These are phyloP conservation scores for Thymelicus sylvestris DNA, from an alignment of 2,888 invertebrate species.

Conservation along the genomic window DNA sequence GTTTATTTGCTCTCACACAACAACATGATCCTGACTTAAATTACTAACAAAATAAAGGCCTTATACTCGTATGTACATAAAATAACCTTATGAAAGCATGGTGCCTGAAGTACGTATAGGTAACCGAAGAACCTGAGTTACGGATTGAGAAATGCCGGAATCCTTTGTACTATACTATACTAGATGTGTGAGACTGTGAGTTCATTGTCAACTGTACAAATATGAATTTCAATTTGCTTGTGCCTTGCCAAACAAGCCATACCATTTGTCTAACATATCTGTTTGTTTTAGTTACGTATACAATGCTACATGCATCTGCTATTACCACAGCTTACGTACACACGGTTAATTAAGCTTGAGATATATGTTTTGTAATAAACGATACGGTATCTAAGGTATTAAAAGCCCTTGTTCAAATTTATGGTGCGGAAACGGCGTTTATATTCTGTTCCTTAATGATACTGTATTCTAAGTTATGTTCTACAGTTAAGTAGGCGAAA, in stretches of 20 bases:
- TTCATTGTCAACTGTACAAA: conserved; percentile 9
- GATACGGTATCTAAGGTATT: conserved; percentile 31
- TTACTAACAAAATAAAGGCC: too few relatives aligned
- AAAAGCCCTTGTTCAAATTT: conserved; percentile 35
- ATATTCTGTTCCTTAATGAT: conserved; percentile 26
- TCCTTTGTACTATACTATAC: not conserved
- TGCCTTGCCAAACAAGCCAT: conserved; percentile 16
- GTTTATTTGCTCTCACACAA: too few relatives aligned
- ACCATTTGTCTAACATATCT: conserved; percentile 28
- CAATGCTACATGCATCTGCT: conserved; percentile 28
- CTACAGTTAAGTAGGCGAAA: not conserved
- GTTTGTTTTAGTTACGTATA: conserved; percentile 11
- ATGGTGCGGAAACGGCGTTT: conserved; percentile 20
- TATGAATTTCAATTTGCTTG: conserved; percentile 19
- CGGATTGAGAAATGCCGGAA: too few relatives aligned
- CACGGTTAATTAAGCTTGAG: conserved; percentile 33
- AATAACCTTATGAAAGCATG: too few relatives aligned
- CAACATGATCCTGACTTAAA: too few relatives aligned
- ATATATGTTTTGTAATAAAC: conserved; percentile 36
- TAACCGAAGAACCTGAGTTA: too few relatives aligned
- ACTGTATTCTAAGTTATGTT: conserved; percentile 2
- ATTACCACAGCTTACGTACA: conserved; percentile 28
- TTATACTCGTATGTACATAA: too few relatives aligned
- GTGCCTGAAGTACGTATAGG: too few relatives aligned
- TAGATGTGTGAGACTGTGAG: too few relatives aligned